These are phyloP conservation scores for Chrysolina haemoptera DNA, from an alignment of 2,888 invertebrate species.

Conservation along the genomic window DNA sequence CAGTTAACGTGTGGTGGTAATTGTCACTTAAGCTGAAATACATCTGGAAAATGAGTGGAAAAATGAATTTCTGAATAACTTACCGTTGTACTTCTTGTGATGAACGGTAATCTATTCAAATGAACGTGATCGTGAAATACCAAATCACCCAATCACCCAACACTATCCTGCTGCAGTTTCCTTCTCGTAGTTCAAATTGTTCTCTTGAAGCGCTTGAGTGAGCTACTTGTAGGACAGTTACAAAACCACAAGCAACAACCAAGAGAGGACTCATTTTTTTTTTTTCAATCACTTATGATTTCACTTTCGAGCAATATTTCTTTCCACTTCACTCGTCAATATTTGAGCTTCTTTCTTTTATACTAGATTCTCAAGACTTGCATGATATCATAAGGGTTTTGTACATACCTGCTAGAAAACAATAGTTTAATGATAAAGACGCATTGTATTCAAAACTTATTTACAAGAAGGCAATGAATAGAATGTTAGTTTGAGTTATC, in stretches of 20 bases:
- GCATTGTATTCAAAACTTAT: slow-evolving; percentile 2
- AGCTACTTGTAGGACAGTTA: slow-evolving; percentile 4
- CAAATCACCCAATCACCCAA: slow-evolving; percentile 32
- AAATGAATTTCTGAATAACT: slow-evolving; percentile 22
- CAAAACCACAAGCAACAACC: neutral
- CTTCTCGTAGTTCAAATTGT: slow-evolving; percentile 37
- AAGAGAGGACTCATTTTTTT: neutral
- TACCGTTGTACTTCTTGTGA: slow-evolving; percentile 31
- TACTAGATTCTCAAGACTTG: neutral
- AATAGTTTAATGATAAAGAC: neutral
- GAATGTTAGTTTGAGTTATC: neutral
- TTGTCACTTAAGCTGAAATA: neutral
- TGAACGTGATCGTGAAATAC: slow-evolving; percentile 40
- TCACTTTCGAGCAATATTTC: neutral
- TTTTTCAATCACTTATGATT: neutral
- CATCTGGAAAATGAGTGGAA: neutral
- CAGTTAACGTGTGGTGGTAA: no score
- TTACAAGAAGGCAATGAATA: neutral
- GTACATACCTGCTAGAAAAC: neutral
- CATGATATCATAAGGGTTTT: neutral
- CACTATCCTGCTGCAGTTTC: slow-evolving; percentile 33
- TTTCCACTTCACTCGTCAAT: neutral
- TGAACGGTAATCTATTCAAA: slow-evolving; percentile 27
- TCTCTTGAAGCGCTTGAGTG: neutral
- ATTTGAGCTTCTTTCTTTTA: neutral